A percentile compares a stretch with the other conserved stretches of the same genome.
These are phyloP conservation scores for Cotesia typhae DNA, from an alignment of 1,140 invertebrate genomes.

Conservation along the genomic window DNA sequence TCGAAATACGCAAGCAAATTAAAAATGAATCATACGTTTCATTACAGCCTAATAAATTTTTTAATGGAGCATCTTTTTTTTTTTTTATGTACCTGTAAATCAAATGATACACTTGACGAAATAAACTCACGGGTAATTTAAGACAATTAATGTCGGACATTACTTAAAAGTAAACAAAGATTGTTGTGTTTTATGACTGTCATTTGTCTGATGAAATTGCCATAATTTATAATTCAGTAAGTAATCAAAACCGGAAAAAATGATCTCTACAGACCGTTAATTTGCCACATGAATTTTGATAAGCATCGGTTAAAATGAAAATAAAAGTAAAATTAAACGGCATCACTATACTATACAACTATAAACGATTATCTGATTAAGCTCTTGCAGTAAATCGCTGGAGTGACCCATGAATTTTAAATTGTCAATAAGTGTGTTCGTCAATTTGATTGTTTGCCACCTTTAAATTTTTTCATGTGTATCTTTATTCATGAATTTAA, in stretches of 20 bases:
- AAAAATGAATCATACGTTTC: too few species aligned
- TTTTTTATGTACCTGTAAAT: too few species aligned
- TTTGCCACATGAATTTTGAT: conserved; percentile 19
- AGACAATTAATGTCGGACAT: too few species aligned
- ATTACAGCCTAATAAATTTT: too few species aligned
- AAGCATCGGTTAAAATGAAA: conserved; percentile 1
- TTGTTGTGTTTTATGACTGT: background rate
- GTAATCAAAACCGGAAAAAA: background rate
- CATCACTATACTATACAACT: background rate
- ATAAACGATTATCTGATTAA: conserved; percentile 9
- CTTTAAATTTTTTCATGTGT: too few species aligned
- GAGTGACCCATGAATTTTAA: background rate
- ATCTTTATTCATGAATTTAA: too few species aligned
- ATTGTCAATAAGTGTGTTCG: background rate
- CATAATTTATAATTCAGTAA: conserved; percentile 7
- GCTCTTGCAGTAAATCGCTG: background rate
- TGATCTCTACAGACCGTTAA: conserved; percentile 6
- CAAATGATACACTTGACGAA: too few species aligned
- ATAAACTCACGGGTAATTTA: too few species aligned
- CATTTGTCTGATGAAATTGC: background rate
- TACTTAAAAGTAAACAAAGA: too few species aligned
- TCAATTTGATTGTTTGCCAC: too few species aligned
- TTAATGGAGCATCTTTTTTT: too few species aligned
- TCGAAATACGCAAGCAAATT: too few species aligned
- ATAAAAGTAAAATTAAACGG: background rate